Base-by-base conservation (phyloP, 2,888 invertebrate species). In the Diploptera punctata region DNA sequence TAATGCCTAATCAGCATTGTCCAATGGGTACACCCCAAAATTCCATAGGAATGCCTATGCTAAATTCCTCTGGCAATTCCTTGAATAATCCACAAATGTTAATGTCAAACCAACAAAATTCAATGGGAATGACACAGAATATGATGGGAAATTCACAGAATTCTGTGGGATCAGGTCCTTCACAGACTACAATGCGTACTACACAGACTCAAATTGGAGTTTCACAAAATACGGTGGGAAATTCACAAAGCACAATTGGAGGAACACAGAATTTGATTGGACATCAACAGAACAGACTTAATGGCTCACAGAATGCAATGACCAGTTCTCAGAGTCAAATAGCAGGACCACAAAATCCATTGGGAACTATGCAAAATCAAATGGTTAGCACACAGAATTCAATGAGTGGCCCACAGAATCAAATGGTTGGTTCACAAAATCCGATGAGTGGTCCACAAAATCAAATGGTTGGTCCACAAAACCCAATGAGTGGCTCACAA, bases 71-170 rank as follows among this genome's bases (percentile, higher is more conserved):
- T n/a, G n/a, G n/a, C n/a, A 68, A 19, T 68, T 1, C 26, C 4
- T 44, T 60, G 24, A 26, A 18, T 9, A 60, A 7, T 60, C 7
- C 24, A 7, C 44, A 44, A n/a, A 69, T 24, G 24, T 19, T 38
- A 33, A 33, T 33, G 24, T 3, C 18, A 13, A 69, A 24, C 44
- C 29, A 10, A 10, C 70, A 62, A 33, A 70, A 61, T 44, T 16
- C 31, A 7, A 61, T 70, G 49, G 61, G 19, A 44, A 31, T 13
- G 10, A 3, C 38, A 7, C 70, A 70, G 61, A 65, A 44, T 18
- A 18, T 65, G 19, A 49, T 73, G 69, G 69, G n/a, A 49, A 26
- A 54, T 24, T 54, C 54, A 5, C 49, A 49, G n/a, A 49, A 19
- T 49, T 49, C 49, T 19, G n/a, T 21, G 21, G n/a, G n/a, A 2